Evolutionary conservation across 92 coral and sea anemone genomes (phyloP), one percentile per base, ranked within the genome.

Genomic region (Isaurus tuberculatus): DNA sequence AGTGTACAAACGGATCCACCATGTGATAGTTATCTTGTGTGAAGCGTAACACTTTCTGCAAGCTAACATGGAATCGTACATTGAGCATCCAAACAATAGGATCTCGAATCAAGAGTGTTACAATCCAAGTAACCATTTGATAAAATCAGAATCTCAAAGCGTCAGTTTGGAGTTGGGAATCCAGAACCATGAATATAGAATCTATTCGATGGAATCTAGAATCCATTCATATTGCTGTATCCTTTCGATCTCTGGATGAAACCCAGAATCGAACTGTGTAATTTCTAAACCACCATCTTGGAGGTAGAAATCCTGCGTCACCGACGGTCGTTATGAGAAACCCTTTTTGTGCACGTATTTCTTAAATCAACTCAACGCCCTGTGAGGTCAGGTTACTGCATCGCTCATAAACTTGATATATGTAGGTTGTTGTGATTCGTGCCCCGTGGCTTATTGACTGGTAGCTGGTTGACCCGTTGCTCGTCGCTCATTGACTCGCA

Each of bases 1-100:
- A 86, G 87, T 83, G 79, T 94, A 8, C 57, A 65, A 72, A 85
- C 75, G 9, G 70, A 85, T 6, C 40, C 88, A 25, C 48, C 65
- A 22, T 81, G 61, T 2, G 85, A 67, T 6, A 86, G 73, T 26
- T 84, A 26, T 63, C n/a, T 27, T 10, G 31, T 26, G 14, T 63
- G 33, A 63, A 63, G 7, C 46, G 11, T 40, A 9, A 2, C 7
- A 40, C 11, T 2, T 6, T 13, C 0, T 8, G 46, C 43, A 40
- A 40, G 7, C 11, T 40, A 4, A 40, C 5, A 4, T 37, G 0
- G 11, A 7, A 7, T 40, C 0, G 11, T 40, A 13, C 7, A 6
- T 40, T 40, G 7, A 40, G 46, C 7, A 40, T 1, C 5, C 10
- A 40, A 13, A 7, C 46, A 13, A 3, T 40, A 13, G 46, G 11